These are phyloP conservation scores for Tenthredo distinguenda DNA, from an alignment of 2,888 invertebrate genomes.

Conservation along the genomic window DNA sequence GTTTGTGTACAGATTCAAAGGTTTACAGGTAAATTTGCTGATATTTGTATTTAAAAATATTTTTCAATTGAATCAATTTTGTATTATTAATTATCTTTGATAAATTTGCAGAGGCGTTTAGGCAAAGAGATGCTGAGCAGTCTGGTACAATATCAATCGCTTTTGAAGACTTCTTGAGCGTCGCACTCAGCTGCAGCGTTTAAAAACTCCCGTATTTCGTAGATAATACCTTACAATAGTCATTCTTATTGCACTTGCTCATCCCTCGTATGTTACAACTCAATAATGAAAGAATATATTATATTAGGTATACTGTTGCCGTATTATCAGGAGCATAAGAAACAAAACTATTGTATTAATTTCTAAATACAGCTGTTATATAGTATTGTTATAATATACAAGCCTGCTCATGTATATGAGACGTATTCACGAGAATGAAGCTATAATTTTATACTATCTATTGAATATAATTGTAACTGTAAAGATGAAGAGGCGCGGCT, in stretches of 20 bases:
- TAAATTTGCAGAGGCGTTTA: conserved; percentile 86
- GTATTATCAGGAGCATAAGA: background rate
- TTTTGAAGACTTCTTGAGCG: conserved; percentile 94
- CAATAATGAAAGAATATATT: conserved; percentile 19
- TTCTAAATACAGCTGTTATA: background rate
- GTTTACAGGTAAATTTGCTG: conserved; percentile 80
- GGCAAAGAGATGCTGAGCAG: conserved; percentile 88
- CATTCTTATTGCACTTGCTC: conserved; percentile 10
- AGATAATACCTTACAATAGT: background rate
- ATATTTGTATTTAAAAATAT: background rate
- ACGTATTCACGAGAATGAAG: background rate
- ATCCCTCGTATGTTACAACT: background rate
- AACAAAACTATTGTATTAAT: background rate
- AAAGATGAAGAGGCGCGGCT: background rate
- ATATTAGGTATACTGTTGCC: background rate
- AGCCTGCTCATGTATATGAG: background rate
- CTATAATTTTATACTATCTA: conserved; percentile 23
- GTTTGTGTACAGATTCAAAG: conserved; percentile 93
- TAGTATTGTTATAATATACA: background rate
- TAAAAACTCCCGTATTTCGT: conserved; percentile 64
- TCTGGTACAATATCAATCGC: conserved; percentile 91
- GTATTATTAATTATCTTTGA: conserved; percentile 11
- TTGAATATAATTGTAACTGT: background rate
- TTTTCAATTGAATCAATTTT: background rate
- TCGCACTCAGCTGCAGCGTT: conserved; percentile 88